Evolutionary conservation across 2,113 vertebrate genomes (phyloP).

Genomic region (Hippopotamus amphibius): DNA sequence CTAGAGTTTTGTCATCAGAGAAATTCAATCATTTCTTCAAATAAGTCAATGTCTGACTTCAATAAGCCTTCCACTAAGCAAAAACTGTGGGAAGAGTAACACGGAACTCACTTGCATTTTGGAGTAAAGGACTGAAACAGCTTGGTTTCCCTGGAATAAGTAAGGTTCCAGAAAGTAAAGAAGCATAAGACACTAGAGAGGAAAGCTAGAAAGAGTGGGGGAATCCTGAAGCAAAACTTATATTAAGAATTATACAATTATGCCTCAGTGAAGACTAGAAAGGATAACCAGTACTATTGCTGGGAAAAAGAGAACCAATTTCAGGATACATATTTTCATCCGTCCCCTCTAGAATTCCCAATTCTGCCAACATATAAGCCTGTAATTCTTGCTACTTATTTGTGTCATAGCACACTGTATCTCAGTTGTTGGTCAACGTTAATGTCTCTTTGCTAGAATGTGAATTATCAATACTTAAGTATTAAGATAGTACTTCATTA

Average conservation of each 20-base stretch:
- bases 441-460: neutral
- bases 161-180: neutral
- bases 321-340: neutral
- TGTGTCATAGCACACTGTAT: neutral
- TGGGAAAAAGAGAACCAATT: neutral
- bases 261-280: neutral
- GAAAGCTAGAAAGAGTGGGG: neutral
- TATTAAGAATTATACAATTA: neutral
- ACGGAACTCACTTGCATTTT: neutral
- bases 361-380: neutral
- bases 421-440: neutral
- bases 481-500: neutral
- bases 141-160: neutral
- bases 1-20: constrained; percentile 12
- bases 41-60: neutral
- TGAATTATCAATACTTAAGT: neutral
- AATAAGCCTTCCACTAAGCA: neutral
- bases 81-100: neutral
- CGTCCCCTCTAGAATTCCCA: neutral
- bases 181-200: neutral
- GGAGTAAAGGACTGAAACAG: neutral
- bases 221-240: neutral
- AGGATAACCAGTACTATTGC: neutral
- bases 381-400: neutral
- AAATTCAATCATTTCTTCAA: neutral